Conservation (phyloP, 64 coral and sea anemone genomes). For the Acropora tenuis region DNA sequence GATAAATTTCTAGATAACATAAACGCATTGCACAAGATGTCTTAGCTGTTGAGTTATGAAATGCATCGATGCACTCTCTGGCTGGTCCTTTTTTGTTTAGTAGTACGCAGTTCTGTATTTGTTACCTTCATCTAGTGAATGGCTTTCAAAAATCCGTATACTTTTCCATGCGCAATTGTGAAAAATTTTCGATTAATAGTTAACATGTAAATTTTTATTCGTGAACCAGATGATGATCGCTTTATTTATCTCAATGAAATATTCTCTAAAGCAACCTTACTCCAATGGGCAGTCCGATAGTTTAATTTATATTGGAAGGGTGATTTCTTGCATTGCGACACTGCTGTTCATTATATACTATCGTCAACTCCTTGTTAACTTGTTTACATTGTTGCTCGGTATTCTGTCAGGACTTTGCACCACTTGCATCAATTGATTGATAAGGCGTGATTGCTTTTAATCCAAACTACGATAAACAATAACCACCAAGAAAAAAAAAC, state of each 20-base stretch:
- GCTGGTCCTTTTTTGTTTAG: too few relatives aligned
- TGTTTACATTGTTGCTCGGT: conserved; percentile 14
- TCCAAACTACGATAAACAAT: background rate
- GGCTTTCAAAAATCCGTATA: background rate
- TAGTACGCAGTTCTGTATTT: background rate
- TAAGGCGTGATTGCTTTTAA: conserved; percentile 5
- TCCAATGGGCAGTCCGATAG: background rate
- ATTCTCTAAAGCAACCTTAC: background rate
- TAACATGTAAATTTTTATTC: background rate
- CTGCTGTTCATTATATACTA: background rate
- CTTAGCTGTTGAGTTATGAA: background rate
- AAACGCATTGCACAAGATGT: background rate
- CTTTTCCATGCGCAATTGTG: too few relatives aligned
- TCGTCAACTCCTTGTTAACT: conserved; percentile 41
- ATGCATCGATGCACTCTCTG: too few relatives aligned
- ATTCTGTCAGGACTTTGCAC: background rate
- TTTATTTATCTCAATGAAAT: background rate
- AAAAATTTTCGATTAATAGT: too few relatives aligned
- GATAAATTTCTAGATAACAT: conserved; percentile 27
- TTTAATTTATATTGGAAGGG: too few relatives aligned
- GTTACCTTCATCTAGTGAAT: background rate
- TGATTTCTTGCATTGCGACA: background rate
- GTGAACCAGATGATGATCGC: background rate
- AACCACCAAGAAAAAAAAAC: background rate
- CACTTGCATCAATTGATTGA: conserved; percentile 24